Percentiles rank a stretch among this genome's conserved stretches.
Conservation (phyloP, 1,140 invertebrate genomes). For the Yoshiicerus persimilis region DNA sequence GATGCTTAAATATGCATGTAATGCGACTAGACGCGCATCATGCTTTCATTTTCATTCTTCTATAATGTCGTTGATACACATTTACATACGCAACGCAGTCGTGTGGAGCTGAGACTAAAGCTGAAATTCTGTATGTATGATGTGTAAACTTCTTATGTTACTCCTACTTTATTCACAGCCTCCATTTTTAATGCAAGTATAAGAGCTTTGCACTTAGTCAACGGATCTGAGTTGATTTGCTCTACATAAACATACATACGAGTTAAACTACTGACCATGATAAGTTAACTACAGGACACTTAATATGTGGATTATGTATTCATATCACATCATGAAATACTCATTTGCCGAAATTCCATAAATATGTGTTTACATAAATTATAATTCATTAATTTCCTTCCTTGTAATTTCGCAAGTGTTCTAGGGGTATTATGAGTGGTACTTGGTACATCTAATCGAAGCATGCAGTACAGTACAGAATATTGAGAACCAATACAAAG, state of each 20-base stretch:
- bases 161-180: background rate
- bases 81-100: background rate
- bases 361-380: background rate
- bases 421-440: background rate
- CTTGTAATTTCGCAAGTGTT: background rate
- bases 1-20: background rate
- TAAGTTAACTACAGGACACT: background rate
- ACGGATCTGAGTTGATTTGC: background rate
- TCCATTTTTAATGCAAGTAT: no score
- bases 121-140: background rate
- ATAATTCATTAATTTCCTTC: background rate
- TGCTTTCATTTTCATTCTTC: background rate
- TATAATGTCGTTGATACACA: background rate
- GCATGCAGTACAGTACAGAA: no score
- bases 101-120: background rate
- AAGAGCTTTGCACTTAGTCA: background rate
- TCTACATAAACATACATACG: background rate
- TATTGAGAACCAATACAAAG: background rate
- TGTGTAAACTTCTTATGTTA: background rate
- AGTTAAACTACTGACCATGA: background rate
- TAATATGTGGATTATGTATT: background rate
- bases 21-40: background rate
- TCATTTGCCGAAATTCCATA: background rate
- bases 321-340: background rate
- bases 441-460: background rate